These are phyloP conservation scores for Rhinolophus ferrumequinum DNA, from an alignment of 2,113 vertebrate genomes.

Conservation along the genomic window DNA sequence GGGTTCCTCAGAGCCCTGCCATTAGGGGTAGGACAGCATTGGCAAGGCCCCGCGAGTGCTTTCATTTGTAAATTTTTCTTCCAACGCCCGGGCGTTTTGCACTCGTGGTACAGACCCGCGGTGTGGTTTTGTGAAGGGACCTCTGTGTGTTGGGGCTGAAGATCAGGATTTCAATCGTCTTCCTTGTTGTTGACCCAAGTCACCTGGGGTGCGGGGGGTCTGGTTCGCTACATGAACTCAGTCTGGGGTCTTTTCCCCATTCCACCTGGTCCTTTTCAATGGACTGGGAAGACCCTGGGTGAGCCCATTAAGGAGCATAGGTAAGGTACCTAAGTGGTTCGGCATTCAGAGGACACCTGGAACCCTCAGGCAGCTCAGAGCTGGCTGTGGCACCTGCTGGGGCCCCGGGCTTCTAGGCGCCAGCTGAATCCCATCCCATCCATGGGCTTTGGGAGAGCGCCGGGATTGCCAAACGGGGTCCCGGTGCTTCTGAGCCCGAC, in stretches of 20 bases:
- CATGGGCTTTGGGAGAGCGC: not conserved
- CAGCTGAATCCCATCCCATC: not conserved
- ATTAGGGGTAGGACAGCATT: too few relatives aligned
- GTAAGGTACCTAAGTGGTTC: rapidly evolving
- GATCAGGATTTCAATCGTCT: not conserved
- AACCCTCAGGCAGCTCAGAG: not conserved
- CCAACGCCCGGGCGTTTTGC: not conserved
- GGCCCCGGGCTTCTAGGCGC: not conserved
- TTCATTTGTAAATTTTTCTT: not conserved
- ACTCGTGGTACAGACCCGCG: too few relatives aligned
- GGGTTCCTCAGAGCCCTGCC: not conserved
- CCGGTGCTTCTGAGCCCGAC: not conserved
- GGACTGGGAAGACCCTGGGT: too few relatives aligned
- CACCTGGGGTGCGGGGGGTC: not conserved
- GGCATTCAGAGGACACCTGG: not conserved
- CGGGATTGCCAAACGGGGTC: not conserved
- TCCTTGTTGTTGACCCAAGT: too few relatives aligned
- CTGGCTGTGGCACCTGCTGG: not conserved
- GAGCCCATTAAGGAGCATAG: not conserved
- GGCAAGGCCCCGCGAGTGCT: too few relatives aligned
- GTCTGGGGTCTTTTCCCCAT: too few relatives aligned
- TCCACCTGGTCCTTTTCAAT: not conserved
- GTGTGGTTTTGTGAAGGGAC: not conserved
- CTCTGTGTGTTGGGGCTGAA: too few relatives aligned
- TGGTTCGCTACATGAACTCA: not conserved